Percentiles rank a stretch among this genome's conserved stretches.
phyloP scores from a whole-genome alignment of 2,113 vertebrate genomes.

The Ctenomys sociabilis region DNA sequence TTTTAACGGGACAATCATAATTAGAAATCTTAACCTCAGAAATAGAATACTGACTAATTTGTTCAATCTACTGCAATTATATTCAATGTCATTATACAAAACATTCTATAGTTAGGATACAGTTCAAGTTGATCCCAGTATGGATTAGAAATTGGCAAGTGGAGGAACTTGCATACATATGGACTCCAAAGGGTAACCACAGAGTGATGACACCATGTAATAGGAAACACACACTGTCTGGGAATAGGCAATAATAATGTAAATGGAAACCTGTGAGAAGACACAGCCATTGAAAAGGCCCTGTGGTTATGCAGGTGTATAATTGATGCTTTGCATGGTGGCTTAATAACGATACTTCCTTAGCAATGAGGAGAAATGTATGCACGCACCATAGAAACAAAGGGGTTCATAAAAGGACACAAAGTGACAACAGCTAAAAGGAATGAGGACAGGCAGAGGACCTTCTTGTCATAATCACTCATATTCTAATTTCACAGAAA shows the following conservation, averaged over 20 bases:
- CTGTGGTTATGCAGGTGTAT: constrained; percentile 55
- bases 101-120: background rate
- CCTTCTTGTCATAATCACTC: background rate
- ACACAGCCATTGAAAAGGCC: constrained; percentile 21
- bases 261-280: constrained; percentile 67
- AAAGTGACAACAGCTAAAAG: constrained; percentile 5
- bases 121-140: background rate
- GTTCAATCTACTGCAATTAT: background rate
- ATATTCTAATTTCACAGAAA: constrained; percentile 28
- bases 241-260: constrained; percentile 8
- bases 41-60: background rate
- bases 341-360: constrained; percentile 47
- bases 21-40: constrained; percentile 28
- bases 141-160: constrained; percentile 3
- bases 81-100: background rate
- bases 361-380: constrained; percentile 11
- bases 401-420: background rate
- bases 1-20: background rate
- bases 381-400: background rate
- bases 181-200: background rate
- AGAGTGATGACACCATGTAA: background rate
- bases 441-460: background rate
- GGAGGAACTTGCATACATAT: constrained; percentile 27
- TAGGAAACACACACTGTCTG: background rate
- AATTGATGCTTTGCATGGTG: constrained; percentile 54